phyloP scores from a whole-genome alignment of 2,797 vertebrate species.

The Labroides dimidiatus region DNA sequence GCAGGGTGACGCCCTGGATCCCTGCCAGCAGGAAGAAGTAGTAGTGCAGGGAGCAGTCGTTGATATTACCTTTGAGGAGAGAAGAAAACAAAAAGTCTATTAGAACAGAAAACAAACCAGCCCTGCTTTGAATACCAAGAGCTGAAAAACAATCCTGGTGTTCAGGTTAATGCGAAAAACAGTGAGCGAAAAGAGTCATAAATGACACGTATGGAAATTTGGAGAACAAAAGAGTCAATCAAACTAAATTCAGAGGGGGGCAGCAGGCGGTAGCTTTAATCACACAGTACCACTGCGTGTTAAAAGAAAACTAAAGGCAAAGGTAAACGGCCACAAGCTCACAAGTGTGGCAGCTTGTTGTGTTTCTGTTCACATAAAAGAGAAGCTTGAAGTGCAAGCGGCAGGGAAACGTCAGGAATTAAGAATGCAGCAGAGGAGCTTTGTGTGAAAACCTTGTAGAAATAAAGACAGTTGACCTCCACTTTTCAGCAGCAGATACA shows the following conservation, averaged over 20 bases:
- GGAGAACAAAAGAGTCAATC: constrained; percentile 38
- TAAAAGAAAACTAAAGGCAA: constrained; percentile 56
- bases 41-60: constrained; percentile 93
- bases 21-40: constrained; percentile 98
- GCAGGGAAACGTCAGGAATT: constrained; percentile 56
- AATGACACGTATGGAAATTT: constrained; percentile 42
- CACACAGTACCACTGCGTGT: constrained; percentile 25
- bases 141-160: not conserved
- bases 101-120: constrained; percentile 3
- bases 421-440: constrained; percentile 35
- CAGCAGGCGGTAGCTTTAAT: constrained; percentile 42
- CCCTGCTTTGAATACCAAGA: constrained; percentile 7
- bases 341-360: constrained; percentile 33
- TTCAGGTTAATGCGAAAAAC: constrained; percentile 13
- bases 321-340: constrained; percentile 53
- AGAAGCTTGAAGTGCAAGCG: constrained; percentile 38
- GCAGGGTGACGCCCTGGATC: constrained; percentile 92
- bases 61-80: constrained; percentile 91
- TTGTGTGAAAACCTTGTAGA: constrained; percentile 47
- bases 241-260: constrained; percentile 17
- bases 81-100: constrained; percentile 19
- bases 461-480: constrained; percentile 61
- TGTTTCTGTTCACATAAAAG: constrained; percentile 49
- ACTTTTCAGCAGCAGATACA: constrained; percentile 29
- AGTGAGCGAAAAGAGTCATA: not conserved